These are phyloP conservation scores for Callipepla californica DNA, from an alignment of 2,113 vertebrate species.

Conservation along the genomic window DNA sequence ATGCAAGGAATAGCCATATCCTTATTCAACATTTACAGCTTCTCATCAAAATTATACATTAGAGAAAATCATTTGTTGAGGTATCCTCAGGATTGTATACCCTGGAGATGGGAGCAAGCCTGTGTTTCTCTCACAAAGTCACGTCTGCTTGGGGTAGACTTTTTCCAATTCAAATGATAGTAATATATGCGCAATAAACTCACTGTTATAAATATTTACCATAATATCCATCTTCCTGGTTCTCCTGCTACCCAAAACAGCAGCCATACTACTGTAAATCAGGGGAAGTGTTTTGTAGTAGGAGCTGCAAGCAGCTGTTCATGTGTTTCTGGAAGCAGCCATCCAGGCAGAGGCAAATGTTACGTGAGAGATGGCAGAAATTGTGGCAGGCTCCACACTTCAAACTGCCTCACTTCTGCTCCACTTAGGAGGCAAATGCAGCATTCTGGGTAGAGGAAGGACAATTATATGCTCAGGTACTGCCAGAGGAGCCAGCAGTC, in stretches of 20 bases:
- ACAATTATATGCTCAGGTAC: neutral
- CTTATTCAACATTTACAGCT: neutral
- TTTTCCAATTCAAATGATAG: neutral
- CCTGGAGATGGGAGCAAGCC: neutral
- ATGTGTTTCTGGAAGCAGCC: neutral
- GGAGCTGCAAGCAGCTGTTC: neutral
- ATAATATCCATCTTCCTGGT: neutral
- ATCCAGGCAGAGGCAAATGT: neutral
- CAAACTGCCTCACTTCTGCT: neutral
- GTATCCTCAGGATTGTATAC: neutral
- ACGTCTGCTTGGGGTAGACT: neutral
- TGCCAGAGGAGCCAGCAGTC: neutral
- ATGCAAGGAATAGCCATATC: neutral
- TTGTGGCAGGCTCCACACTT: neutral
- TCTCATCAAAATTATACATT: neutral
- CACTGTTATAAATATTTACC: slow-evolving; percentile 10
- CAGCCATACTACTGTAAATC: neutral
- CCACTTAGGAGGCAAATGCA: neutral
- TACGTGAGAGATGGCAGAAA: neutral
- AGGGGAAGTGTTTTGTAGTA: neutral
- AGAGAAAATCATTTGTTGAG: neutral
- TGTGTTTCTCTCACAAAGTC: neutral
- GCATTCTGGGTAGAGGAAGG: neutral
- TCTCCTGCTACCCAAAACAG: neutral
- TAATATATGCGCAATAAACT: neutral